Percentiles rank a stretch among this genome's conserved stretches.
These are phyloP conservation scores for Acanthopleura granulata DNA, from an alignment of 2,888 invertebrate genomes.

Conservation along the genomic window DNA sequence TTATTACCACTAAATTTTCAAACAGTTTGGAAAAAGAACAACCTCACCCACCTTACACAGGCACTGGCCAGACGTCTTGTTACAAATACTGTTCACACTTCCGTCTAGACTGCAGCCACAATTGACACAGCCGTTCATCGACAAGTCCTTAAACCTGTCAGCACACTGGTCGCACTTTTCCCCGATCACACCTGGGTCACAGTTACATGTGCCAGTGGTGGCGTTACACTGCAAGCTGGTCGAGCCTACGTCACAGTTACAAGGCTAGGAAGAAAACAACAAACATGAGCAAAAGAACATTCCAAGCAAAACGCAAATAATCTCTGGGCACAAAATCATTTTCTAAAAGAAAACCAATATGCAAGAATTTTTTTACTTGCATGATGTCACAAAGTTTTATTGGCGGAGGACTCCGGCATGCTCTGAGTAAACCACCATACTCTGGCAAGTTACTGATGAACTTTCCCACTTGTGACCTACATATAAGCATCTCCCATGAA, in stretches of 20 bases:
- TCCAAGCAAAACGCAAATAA: no score
- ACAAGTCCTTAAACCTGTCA: conserved; percentile 43
- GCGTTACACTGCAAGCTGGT: conserved; percentile 41
- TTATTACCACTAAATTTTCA: no score
- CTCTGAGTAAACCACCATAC: no score
- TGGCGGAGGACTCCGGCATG: no score
- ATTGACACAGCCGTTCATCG: conserved; percentile 41
- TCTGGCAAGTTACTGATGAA: no score
- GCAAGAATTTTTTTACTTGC: no score
- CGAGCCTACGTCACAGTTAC: conserved; percentile 44
- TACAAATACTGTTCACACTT: conserved; percentile 49
- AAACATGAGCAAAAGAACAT: background rate
- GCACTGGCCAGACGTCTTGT: conserved; percentile 46
- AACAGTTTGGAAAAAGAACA: no score
- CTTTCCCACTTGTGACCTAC: no score
- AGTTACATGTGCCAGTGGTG: conserved; percentile 44
- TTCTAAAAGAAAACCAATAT: no score
- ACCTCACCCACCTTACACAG: conserved; percentile 58
- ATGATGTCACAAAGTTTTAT: no score
- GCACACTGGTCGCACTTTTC: conserved; percentile 43
- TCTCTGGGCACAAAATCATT: no score
- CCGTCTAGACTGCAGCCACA: conserved; percentile 79
- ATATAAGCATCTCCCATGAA: no score
- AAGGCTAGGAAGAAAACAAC: conserved; percentile 34
- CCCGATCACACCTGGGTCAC: conserved; percentile 44